These are phyloP conservation scores for Rhopalosiphum padi DNA, from an alignment of 1,140 invertebrate genomes.

Conservation along the genomic window DNA sequence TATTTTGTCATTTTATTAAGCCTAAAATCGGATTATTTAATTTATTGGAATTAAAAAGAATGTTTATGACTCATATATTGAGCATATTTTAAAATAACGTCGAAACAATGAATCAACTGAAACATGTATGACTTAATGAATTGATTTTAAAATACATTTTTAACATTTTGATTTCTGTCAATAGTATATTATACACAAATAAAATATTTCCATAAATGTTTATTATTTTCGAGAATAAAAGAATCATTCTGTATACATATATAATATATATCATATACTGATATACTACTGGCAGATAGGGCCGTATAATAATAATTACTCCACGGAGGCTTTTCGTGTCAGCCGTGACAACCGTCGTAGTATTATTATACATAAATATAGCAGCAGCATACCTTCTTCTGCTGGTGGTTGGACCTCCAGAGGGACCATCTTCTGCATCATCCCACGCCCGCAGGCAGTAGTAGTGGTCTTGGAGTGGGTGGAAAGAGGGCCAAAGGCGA, in stretches of 20 bases:
- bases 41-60: neutral
- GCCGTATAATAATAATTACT: constrained; percentile 20
- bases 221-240: neutral
- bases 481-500: neutral
- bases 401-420: neutral
- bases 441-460: neutral
- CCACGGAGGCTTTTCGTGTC: neutral
- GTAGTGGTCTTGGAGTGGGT: no score
- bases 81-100: neutral
- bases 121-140: neutral
- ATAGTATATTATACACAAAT: no score
- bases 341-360: neutral
- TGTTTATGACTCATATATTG: neutral
- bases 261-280: neutral
- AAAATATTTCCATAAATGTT: neutral
- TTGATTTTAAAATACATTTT: neutral
- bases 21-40: no score
- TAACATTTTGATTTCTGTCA: neutral
- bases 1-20: no score
- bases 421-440: neutral
- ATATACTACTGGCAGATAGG: neutral
- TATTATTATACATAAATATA: neutral
- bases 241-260: neutral
- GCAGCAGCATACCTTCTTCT: neutral
- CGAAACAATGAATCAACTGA: neutral